These are phyloP conservation scores for Oreochromis niloticus DNA, from an alignment of 2,113 vertebrate genomes.

Conservation along the genomic window DNA sequence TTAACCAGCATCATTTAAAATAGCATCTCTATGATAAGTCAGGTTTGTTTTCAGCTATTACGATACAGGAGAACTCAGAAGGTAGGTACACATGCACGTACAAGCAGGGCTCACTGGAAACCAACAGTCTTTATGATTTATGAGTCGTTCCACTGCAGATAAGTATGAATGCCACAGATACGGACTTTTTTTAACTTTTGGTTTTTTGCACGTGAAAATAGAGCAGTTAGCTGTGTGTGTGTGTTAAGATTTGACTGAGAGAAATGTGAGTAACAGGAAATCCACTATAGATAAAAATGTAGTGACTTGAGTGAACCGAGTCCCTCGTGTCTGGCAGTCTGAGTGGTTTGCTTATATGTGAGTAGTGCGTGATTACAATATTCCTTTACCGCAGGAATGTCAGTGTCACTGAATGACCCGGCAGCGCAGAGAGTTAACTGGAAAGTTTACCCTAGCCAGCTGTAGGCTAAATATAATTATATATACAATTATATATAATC, in stretches of 20 bases:
- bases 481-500: neutral
- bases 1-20: conserved; percentile 68
- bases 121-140: conserved; percentile 30
- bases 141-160: conserved; percentile 4
- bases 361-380: neutral
- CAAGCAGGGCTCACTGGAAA: conserved; percentile 79
- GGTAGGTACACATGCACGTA: conserved; percentile 83
- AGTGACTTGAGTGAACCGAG: conserved; percentile 42
- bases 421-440: neutral
- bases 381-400: neutral
- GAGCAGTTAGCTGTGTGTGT: conserved; percentile 23
- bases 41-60: conserved; percentile 71
- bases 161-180: conserved; percentile 22
- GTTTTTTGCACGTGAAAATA: conserved; percentile 38
- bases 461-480: neutral
- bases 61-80: conserved; percentile 73
- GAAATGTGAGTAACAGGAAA: conserved; percentile 22
- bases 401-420: neutral
- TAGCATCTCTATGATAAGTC: conserved; percentile 68
- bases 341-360: neutral
- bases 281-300: conserved; percentile 41
- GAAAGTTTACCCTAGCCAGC: neutral
- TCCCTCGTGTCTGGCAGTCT: conserved; percentile 63
- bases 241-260: neutral
- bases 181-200: neutral